Evolutionary conservation across 2,113 vertebrate genomes (phyloP).

Genomic region (Xyrauchen texanus): DNA sequence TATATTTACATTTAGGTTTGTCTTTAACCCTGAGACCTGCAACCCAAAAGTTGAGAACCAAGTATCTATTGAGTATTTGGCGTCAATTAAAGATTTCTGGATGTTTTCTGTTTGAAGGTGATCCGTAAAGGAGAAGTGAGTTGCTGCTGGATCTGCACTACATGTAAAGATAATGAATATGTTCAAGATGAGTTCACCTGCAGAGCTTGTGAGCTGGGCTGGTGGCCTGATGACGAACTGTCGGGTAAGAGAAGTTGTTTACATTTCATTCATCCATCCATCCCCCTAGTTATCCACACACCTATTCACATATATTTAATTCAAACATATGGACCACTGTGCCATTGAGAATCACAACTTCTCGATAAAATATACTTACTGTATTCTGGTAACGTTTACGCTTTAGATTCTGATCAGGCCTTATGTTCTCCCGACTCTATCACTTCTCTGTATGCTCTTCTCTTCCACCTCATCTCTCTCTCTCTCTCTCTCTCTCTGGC

Average conservation of each 20-base stretch:
- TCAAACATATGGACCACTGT: not conserved
- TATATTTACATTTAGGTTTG: no score
- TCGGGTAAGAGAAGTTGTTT: conserved; percentile 79
- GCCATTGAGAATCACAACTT: not conserved
- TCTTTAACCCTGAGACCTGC: no score
- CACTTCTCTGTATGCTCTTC: not conserved
- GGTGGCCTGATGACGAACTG: conserved; percentile 90
- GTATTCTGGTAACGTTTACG: not conserved
- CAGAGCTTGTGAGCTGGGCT: conserved; percentile 94
- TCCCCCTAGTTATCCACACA: not conserved
- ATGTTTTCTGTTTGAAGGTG: conserved; percentile 75
- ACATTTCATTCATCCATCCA: not conserved
- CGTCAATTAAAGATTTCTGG: not conserved
- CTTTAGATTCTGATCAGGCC: not conserved
- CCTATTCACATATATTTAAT: not conserved
- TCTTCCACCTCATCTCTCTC: not conserved
- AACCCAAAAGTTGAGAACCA: not conserved
- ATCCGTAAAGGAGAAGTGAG: conserved; percentile 98
- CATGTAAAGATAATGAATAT: conserved; percentile 95
- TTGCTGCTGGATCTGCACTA: conserved; percentile 98
- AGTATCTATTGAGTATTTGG: not conserved
- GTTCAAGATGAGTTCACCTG: conserved; percentile 98
- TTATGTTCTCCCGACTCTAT: not conserved
- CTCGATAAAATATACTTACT: not conserved
- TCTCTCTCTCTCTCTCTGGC: not conserved